These are phyloP conservation scores for Ianthella basta DNA, from an alignment of 37 sponge, comb jelly and placozoan genomes.

Conservation along the genomic window DNA sequence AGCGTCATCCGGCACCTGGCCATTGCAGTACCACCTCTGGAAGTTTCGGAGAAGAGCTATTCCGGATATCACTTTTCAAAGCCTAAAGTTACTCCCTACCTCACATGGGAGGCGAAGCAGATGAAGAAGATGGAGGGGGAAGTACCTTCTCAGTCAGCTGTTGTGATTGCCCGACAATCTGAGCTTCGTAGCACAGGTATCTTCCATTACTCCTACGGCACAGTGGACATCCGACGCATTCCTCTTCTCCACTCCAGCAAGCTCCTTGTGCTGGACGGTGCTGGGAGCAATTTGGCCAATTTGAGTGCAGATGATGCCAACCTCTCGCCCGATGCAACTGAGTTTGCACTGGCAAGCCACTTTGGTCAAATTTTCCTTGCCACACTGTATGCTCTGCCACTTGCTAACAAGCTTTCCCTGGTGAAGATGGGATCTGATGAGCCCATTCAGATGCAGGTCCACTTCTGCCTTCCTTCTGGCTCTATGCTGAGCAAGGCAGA, in stretches of 20 bases:
- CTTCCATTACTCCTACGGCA: slow-evolving; percentile 26
- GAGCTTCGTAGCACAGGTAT: background rate
- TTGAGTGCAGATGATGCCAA: slow-evolving; percentile 14
- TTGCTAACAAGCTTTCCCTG: slow-evolving; percentile 22
- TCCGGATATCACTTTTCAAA: slow-evolving; percentile 6
- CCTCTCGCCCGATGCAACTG: background rate
- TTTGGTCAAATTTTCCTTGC: slow-evolving; percentile 35
- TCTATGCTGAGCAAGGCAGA: background rate
- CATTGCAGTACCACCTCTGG: slow-evolving; percentile 4
- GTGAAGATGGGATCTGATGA: background rate
- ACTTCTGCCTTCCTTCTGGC: slow-evolving; percentile 13
- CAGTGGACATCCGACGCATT: slow-evolving; percentile 21
- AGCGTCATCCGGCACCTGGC: background rate
- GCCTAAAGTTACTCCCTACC: background rate
- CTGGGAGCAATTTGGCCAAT: slow-evolving; percentile 21
- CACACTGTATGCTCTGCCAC: slow-evolving; percentile 16
- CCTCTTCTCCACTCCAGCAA: slow-evolving; percentile 16
- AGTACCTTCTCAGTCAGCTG: background rate
- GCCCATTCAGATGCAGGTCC: background rate
- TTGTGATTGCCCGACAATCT: background rate
- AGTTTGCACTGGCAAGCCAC: slow-evolving; percentile 34
- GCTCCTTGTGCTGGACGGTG: slow-evolving; percentile 13
- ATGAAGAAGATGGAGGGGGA: slow-evolving; percentile 2
- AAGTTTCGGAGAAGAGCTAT: background rate
- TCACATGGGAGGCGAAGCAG: slow-evolving; percentile 13